Evolutionary conservation across 1,140 invertebrate genomes (phyloP), one percentile per base, ranked within the genome.

Genomic region (Drosophila orosa): DNA sequence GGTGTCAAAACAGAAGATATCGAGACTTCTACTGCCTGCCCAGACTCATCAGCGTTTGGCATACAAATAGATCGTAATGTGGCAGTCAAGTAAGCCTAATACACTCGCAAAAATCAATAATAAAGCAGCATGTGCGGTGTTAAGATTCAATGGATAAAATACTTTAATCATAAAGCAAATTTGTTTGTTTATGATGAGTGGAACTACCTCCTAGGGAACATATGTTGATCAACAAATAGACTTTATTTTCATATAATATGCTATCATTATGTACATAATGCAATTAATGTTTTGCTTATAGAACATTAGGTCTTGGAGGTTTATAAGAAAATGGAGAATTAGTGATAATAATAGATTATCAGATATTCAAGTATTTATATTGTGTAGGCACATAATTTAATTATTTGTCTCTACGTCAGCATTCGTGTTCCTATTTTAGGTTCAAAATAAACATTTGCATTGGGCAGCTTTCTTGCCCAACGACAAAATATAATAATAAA

Each of bases 1-100:
- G 77, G 77, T 80, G 69, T 69, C 77, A 80, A 35, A 56, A 62
- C 54, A 74, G 42, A 68, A 33, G 45, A 68, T 68, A 54, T 25
- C 17, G 35, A 76, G 47, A 52, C 22, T 44, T 13, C 29, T 19
- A 15, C 45, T 48, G 35, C 59, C 77, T 42, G 54, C 61, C 71
- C 77, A 55, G 37, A 60, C 37, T 19, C 42, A 42, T 55, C 54
- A 45, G 42, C 25, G 57, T 27, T 50, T 10, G 66, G 74, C 58
- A 78, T 78, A 78, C 74, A 78, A 78, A 78, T 78, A 58, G 9
- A 12, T 40, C 13, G 44, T 61, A 75, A 74, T 44, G 17, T 22
- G 12, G 13, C 17, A 29, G 50, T 17, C 19, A 29, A 57, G 37
- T 52, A 31, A 69, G 8, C 22, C 15, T 0, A 40, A 24, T 52